phyloP scores from a whole-genome alignment of 2,888 invertebrate species.

The Cantharis flavilabris region DNA sequence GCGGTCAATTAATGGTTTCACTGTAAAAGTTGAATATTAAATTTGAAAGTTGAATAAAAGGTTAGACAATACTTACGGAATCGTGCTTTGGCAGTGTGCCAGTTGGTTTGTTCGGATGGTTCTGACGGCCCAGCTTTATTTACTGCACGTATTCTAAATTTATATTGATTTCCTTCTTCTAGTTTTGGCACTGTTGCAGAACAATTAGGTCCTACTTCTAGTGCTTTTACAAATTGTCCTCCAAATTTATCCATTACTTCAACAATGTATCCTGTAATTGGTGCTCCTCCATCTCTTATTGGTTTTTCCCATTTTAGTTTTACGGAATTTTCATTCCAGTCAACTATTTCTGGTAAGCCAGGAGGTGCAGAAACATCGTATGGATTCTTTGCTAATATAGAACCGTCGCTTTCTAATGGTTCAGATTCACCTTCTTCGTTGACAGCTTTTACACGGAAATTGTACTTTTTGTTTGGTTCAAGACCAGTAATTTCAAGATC shows the following conservation, averaged over 20 bases:
- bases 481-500: constrained; percentile 86
- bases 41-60: background rate
- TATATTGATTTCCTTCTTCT: constrained; percentile 94
- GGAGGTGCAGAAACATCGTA: constrained; percentile 88
- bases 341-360: constrained; percentile 87
- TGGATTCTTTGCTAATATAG: constrained; percentile 95
- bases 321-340: constrained; percentile 89
- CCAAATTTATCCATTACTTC: constrained; percentile 91
- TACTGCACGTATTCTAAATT: constrained; percentile 90
- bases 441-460: constrained; percentile 95
- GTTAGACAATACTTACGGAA: constrained; percentile 68
- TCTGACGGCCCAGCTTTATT: constrained; percentile 95
- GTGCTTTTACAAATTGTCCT: constrained; percentile 82
- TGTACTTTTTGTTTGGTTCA: constrained; percentile 94
- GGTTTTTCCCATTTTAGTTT: constrained; percentile 92
- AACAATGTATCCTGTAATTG: constrained; percentile 90
- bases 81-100: constrained; percentile 87
- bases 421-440: constrained; percentile 98
- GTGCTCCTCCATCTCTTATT: constrained; percentile 88
- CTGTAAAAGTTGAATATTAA: constrained; percentile 56
- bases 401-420: constrained; percentile 86
- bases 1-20: constrained; percentile 93
- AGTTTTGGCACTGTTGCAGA: constrained; percentile 87
- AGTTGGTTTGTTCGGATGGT: constrained; percentile 89
- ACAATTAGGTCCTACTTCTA: constrained; percentile 83